Evolutionary conservation across 2,888 invertebrate species (phyloP).

Genomic region (Pandemis corylana): DNA sequence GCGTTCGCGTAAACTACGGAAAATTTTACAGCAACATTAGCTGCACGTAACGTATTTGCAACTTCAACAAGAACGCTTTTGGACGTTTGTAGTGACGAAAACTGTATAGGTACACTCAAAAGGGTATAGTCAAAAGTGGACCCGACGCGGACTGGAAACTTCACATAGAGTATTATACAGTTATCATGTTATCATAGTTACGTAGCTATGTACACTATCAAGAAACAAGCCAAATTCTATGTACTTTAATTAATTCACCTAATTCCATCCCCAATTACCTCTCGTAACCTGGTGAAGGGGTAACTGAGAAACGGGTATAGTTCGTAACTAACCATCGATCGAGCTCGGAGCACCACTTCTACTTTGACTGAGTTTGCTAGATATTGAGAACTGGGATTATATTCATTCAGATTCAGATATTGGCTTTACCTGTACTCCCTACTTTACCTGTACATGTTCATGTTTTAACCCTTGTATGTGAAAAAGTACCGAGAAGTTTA

Average conservation of each 20-base stretch:
- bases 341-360: conserved; percentile 30
- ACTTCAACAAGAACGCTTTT: no score
- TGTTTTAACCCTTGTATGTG: no score
- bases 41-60: no score
- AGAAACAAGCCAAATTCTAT: conserved; percentile 1
- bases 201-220: background rate
- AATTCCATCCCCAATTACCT: conserved; percentile 45
- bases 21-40: no score
- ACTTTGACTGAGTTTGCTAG: conserved; percentile 18
- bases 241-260: conserved; percentile 1
- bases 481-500: no score
- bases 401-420: background rate
- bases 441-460: no score
- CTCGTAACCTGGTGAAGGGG: conserved; percentile 47
- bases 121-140: no score
- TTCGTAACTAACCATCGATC: conserved; percentile 45
- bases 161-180: background rate
- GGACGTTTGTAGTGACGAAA: no score
- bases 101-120: no score
- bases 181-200: background rate
- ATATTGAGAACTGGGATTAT: conserved; percentile 23
- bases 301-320: conserved; percentile 42
- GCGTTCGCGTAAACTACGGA: no score
- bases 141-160: background rate
- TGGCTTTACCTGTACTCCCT: background rate